Conservation (phyloP, 2,888 invertebrate species). For the Eupithecia pulchellata region DNA sequence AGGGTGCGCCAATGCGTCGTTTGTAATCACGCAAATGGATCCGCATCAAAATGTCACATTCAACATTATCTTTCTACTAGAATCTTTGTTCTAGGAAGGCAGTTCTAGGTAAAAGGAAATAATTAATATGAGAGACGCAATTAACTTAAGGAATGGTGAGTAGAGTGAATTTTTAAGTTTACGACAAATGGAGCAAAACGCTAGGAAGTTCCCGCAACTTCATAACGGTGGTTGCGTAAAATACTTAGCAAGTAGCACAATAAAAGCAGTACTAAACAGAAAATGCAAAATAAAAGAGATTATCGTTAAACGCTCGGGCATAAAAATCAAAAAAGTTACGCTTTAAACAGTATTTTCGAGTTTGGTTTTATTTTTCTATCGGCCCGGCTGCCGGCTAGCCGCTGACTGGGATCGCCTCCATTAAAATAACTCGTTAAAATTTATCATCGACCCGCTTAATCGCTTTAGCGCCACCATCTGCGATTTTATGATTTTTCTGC, state of each 20-base stretch:
- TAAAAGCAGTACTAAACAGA: constrained; percentile 9
- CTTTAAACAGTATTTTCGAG: constrained; percentile 76
- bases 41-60: constrained; percentile 82
- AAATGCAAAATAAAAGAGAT: constrained; percentile 35
- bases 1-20: constrained; percentile 83
- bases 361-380: constrained; percentile 83
- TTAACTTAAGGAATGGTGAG: not conserved
- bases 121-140: not conserved
- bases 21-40: constrained; percentile 85
- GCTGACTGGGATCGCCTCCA: constrained; percentile 84
- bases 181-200: not conserved
- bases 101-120: too few relatives aligned
- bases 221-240: constrained; percentile 5
- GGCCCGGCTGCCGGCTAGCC: constrained; percentile 79
- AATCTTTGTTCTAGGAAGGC: not conserved
- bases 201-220: not conserved
- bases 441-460: constrained; percentile 86
- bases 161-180: not conserved
- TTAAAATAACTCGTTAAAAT: constrained; percentile 86
- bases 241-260: constrained; percentile 10
- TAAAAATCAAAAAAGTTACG: constrained; percentile 64
- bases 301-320: constrained; percentile 56
- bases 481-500: constrained; percentile 85
- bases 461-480: constrained; percentile 85
- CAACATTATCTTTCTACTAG: constrained; percentile 30